Conservation (phyloP, 2,113 vertebrate species). For the Crotalus viridis region DNA sequence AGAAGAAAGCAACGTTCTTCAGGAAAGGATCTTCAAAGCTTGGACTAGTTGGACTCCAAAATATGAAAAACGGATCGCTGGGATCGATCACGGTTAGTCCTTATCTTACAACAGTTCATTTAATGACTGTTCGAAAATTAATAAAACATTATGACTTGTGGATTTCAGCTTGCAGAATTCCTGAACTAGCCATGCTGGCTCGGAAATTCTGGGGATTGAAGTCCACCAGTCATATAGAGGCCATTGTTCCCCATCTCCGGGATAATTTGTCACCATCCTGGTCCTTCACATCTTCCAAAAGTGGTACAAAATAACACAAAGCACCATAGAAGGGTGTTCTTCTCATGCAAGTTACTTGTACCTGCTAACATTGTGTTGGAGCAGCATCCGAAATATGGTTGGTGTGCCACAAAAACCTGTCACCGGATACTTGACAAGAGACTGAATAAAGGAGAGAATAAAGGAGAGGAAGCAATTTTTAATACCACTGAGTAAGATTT, state of each 20-base stretch:
- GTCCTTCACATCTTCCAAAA: neutral
- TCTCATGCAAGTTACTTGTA: constrained; percentile 11
- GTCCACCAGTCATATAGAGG: neutral
- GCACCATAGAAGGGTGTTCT: neutral
- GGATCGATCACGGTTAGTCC: neutral
- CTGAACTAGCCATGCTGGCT: too few relatives aligned
- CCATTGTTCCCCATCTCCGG: neutral
- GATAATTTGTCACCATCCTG: neutral
- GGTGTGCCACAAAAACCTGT: constrained; percentile 66
- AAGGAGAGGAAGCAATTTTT: neutral
- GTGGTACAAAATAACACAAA: neutral
- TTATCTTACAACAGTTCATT: neutral
- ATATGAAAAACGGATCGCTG: neutral
- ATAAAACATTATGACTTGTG: too few relatives aligned
- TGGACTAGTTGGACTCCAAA: neutral
- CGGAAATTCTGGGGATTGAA: neutral
- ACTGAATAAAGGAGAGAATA: neutral
- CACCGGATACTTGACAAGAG: constrained; percentile 57
- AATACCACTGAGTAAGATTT: neutral
- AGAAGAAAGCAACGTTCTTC: neutral
- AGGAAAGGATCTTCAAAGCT: neutral
- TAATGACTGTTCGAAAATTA: neutral
- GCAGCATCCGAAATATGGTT: constrained; percentile 64
- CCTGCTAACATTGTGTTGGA: constrained; percentile 60
- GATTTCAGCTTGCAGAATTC: too few relatives aligned